Conservation (phyloP, 2,888 invertebrate species). For the Baronia brevicornis region DNA sequence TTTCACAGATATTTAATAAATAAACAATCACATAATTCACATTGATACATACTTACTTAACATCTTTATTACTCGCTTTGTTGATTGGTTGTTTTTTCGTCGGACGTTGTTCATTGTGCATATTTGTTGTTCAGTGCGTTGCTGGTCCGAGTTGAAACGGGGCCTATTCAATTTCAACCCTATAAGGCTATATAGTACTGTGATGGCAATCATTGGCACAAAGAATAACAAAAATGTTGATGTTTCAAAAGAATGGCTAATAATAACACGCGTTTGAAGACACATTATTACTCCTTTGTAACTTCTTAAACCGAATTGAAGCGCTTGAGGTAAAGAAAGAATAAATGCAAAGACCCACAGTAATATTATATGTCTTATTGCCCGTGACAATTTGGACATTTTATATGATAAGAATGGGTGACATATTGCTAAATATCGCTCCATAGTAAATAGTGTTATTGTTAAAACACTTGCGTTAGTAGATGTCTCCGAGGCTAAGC, state of each 20-base stretch:
- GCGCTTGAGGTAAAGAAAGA: constrained; percentile 82
- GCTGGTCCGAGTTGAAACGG: constrained; percentile 32
- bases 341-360: constrained; percentile 87
- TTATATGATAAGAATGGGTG: constrained; percentile 82
- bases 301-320: constrained; percentile 55
- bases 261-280: constrained; percentile 62
- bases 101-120: constrained; percentile 36
- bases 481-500: constrained; percentile 86
- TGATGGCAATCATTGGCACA: constrained; percentile 84
- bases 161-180: constrained; percentile 76
- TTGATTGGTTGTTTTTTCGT: constrained; percentile 69
- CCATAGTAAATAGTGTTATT: constrained; percentile 89
- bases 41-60: constrained; percentile 74
- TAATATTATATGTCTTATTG: constrained; percentile 84
- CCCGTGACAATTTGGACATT: constrained; percentile 90
- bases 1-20: too few relatives aligned
- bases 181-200: constrained; percentile 81
- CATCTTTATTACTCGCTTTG: constrained; percentile 83
- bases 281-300: constrained; percentile 57
- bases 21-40: too few relatives aligned
- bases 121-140: too few relatives aligned
- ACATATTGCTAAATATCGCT: constrained; percentile 79
- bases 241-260: constrained; percentile 80
- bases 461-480: constrained; percentile 85
- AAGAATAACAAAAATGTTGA: constrained; percentile 84